Base-by-base conservation (phyloP, 2,797 vertebrate species). In the Crax fasciolata region DNA sequence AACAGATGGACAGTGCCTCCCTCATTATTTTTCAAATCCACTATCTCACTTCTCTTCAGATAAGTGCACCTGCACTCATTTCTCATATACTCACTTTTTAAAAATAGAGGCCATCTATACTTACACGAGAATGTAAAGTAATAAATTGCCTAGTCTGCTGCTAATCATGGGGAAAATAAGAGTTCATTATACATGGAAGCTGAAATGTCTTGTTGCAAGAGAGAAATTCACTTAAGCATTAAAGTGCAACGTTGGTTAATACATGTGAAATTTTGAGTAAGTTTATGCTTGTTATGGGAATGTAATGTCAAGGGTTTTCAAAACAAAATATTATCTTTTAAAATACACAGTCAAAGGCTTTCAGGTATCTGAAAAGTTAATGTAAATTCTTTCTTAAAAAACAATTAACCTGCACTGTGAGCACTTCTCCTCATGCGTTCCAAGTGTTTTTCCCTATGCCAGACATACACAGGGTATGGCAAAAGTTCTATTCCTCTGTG, bases 1-100 rank as follows among this genome's bases (percentile, higher is more conserved):
- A 82, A 74, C n/a, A 44, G 52, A 27, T 43, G 28, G 62, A 24
- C 24, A 21, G 25, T 70, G 55, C 43, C 59, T 66, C 62, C 66
- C 46, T 48, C 63, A 18, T 78, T 81, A 55, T 76, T 92, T 95
- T 76, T 86, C 82, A 93, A 96, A 93, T 62, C 11, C 70, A 27
- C 15, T 81, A 48, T 90, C 83, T 90, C 18, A 30, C 24, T 87
- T 58, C 54, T 93, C 87, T 85, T 41, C 61, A 90, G 77, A 54
- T 81, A 88, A 2, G 2, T 41, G 48, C 76, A 91, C 63, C 62
- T 88, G 84, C 48, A 49, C 58, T 84, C 46, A 44, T 72, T 87
- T 89, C 35, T 68, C 46, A 54, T 63, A 67, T 71, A 49, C 18
- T 15, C 18, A 8, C n/a, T 58, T 68, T 35, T 5, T 3, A 9